Percentiles rank a stretch among this genome's conserved stretches.
These are phyloP conservation scores for Oligia strigilis DNA, from an alignment of 2,888 invertebrate species.

Conservation along the genomic window DNA sequence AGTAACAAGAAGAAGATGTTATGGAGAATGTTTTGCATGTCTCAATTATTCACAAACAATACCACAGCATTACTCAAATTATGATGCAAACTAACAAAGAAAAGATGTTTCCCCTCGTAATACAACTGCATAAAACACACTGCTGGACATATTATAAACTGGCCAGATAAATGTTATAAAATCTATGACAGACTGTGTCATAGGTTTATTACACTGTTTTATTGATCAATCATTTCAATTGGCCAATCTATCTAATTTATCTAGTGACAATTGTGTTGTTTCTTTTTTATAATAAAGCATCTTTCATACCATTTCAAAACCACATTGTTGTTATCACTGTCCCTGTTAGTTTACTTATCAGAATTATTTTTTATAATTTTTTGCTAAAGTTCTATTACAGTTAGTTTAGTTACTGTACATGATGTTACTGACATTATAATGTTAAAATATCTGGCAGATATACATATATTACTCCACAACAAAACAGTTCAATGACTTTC, in stretches of 20 bases:
- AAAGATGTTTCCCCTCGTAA: background rate
- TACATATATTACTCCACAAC: background rate
- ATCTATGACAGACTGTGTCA: background rate
- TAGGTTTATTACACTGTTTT: background rate
- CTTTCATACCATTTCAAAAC: background rate
- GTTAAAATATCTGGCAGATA: background rate
- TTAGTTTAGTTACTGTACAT: background rate
- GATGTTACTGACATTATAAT: background rate
- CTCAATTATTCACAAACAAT: background rate
- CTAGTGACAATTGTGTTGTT: background rate
- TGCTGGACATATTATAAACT: background rate
- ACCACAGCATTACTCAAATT: background rate
- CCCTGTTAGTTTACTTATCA: background rate
- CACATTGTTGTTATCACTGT: no score
- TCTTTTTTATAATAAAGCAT: background rate
- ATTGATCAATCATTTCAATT: slow-evolving; percentile 29
- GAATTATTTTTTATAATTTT: background rate
- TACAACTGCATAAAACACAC: slow-evolving; percentile 2
- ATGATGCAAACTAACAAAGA: background rate
- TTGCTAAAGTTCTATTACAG: background rate
- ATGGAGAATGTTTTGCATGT: background rate
- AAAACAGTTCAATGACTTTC: slow-evolving; percentile 8
- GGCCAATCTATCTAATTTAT: slow-evolving; percentile 13
- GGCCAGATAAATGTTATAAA: slow-evolving; percentile 1
- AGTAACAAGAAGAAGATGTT: no score